Conservation (phyloP, 2,888 invertebrate species). For the Polyommatus iphigenia region DNA sequence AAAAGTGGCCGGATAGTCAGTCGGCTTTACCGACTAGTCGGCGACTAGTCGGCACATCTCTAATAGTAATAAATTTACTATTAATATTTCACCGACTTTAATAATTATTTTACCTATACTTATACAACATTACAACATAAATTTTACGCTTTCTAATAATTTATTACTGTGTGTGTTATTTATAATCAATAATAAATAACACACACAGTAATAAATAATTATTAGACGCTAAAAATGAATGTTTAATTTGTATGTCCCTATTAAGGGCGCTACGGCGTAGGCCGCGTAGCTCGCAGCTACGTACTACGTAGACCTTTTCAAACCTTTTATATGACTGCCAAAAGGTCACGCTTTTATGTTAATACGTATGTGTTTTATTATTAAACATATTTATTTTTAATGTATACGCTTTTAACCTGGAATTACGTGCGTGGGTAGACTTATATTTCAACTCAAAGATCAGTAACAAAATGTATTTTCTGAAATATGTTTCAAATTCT, state of each 20-base stretch:
- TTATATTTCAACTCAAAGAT: background rate
- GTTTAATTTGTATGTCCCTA: background rate
- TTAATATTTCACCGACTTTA: too few species aligned
- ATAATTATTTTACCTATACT: too few species aligned
- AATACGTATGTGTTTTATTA: background rate
- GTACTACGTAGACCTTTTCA: background rate
- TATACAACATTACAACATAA: background rate
- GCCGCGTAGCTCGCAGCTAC: slow-evolving; percentile 12
- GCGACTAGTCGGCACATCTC: too few species aligned
- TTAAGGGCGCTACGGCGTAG: slow-evolving; percentile 9
- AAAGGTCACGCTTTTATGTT: slow-evolving; percentile 20
- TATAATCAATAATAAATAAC: too few species aligned
- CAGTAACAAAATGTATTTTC: background rate
- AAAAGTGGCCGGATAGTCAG: too few species aligned
- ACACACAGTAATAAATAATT: background rate
- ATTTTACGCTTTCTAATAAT: background rate
- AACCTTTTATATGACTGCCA: background rate
- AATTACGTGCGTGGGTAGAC: background rate
- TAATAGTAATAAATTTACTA: too few species aligned
- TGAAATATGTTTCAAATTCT: background rate
- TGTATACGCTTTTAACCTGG: background rate
- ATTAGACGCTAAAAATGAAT: background rate
- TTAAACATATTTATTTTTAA: background rate
- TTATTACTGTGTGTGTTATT: background rate
- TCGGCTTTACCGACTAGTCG: too few species aligned